Conservation (phyloP, 2,113 vertebrate species). For the Piaya cayana region DNA sequence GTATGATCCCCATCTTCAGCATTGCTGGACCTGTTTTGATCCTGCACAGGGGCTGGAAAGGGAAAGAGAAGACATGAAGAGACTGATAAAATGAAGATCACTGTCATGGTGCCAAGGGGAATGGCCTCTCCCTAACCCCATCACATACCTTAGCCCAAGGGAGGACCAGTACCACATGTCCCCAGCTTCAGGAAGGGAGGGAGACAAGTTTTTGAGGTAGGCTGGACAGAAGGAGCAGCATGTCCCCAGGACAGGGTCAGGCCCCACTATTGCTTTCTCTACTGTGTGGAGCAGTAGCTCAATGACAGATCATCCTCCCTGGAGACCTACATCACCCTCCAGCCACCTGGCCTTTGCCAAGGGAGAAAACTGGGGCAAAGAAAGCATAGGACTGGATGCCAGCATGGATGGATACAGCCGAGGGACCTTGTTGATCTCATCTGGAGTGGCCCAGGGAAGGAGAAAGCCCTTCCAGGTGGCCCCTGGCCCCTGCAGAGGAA, state of each 20-base stretch:
- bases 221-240: background rate
- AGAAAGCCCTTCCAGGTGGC: background rate
- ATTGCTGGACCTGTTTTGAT: background rate
- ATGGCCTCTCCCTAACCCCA: background rate
- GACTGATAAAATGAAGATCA: background rate
- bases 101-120: accelerated
- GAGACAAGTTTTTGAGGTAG: background rate
- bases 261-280: accelerated
- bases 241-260: background rate
- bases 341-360: background rate
- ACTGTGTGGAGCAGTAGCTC: background rate
- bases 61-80: background rate
- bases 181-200: background rate
- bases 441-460: background rate
- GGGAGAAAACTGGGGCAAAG: background rate
- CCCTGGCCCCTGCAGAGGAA: background rate
- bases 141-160: background rate
- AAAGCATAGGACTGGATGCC: background rate
- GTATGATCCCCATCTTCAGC: background rate
- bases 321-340: background rate
- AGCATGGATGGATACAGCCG: accelerated
- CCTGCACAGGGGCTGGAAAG: background rate
- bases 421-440: background rate
- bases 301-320: background rate
- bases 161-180: background rate